Conservation (phyloP, 37 sponge, comb jelly and placozoan species). For the Ephydatia muelleri region DNA sequence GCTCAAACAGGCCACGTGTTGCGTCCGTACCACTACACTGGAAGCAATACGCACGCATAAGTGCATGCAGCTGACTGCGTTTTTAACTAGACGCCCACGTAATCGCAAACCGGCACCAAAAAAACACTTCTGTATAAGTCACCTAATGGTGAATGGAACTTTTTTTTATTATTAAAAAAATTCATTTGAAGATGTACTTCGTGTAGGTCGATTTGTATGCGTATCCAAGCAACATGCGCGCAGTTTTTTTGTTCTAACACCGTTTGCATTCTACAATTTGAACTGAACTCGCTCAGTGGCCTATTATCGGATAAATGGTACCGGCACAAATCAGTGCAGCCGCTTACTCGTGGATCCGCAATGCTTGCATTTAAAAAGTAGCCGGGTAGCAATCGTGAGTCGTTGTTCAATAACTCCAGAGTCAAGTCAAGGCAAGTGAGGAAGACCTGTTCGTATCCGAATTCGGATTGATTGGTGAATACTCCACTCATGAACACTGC, state of each 20-base stretch:
- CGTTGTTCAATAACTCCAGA: slow-evolving; percentile 43
- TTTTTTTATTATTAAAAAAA: too few species aligned
- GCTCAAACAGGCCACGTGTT: slow-evolving; percentile 61
- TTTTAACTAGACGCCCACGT: slow-evolving; percentile 27
- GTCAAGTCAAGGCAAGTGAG: slow-evolving; percentile 39
- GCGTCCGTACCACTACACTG: slow-evolving; percentile 52
- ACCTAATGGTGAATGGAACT: too few species aligned
- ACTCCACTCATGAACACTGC: slow-evolving; percentile 35
- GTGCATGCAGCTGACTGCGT: slow-evolving; percentile 23
- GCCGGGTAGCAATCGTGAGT: slow-evolving; percentile 22
- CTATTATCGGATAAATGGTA: too few species aligned
- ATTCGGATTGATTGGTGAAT: not conserved
- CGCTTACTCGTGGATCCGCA: slow-evolving; percentile 27
- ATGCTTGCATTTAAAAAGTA: slow-evolving; percentile 2
- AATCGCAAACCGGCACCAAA: too few species aligned
- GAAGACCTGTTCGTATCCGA: not conserved
- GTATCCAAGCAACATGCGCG: too few species aligned
- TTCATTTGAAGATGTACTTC: too few species aligned
- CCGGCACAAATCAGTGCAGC: not conserved
- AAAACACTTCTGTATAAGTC: too few species aligned
- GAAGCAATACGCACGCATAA: not conserved
- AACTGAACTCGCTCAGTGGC: too few species aligned
- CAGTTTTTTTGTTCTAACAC: too few species aligned
- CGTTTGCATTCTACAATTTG: too few species aligned
- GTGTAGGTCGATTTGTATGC: too few species aligned